A percentile compares a stretch with the other conserved stretches of the same genome.
Evolutionary conservation across 2,113 vertebrate species (phyloP).

Genomic region (Chiloscyllium plagiosum): DNA sequence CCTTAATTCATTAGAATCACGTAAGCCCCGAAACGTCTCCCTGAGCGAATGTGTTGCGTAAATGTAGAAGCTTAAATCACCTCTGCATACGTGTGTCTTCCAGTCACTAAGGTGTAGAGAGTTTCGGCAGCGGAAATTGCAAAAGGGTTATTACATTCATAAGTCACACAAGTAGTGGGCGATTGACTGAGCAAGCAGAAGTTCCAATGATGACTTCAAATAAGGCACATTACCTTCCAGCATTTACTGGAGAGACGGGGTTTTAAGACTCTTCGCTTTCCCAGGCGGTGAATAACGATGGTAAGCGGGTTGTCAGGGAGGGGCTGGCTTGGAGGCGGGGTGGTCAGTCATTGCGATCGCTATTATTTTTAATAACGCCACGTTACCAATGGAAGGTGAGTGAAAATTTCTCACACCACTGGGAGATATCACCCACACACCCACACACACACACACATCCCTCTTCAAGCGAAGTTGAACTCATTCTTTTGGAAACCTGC

Average conservation of each 20-base stretch:
- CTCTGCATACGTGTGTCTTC: constrained; percentile 75
- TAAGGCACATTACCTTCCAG: constrained; percentile 99
- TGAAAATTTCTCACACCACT: neutral
- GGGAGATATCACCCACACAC: neutral
- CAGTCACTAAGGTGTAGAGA: constrained; percentile 90
- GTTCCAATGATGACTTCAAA: constrained; percentile 99
- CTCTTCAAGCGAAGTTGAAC: neutral
- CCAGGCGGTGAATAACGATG: constrained; percentile 94
- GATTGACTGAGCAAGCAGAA: constrained; percentile 99
- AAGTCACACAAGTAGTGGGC: constrained; percentile 99
- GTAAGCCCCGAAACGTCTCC: constrained; percentile 79
- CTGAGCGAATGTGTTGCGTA: constrained; percentile 77
- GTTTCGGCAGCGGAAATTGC: constrained; percentile 96
- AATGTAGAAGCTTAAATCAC: constrained; percentile 74
- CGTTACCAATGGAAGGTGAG: neutral
- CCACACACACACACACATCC: neutral
- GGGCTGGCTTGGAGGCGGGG: neutral
- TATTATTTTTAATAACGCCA: neutral
- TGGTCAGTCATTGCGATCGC: neutral
- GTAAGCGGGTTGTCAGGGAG: constrained; percentile 71
- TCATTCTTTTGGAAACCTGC: neutral
- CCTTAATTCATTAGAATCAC: constrained; percentile 69
- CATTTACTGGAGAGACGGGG: constrained; percentile 99
- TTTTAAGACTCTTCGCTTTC: constrained; percentile 98
- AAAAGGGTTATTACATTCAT: constrained; percentile 99